Evolutionary conservation across 1,140 invertebrate species (phyloP).

Genomic region (Rhagoletis pomonella): DNA sequence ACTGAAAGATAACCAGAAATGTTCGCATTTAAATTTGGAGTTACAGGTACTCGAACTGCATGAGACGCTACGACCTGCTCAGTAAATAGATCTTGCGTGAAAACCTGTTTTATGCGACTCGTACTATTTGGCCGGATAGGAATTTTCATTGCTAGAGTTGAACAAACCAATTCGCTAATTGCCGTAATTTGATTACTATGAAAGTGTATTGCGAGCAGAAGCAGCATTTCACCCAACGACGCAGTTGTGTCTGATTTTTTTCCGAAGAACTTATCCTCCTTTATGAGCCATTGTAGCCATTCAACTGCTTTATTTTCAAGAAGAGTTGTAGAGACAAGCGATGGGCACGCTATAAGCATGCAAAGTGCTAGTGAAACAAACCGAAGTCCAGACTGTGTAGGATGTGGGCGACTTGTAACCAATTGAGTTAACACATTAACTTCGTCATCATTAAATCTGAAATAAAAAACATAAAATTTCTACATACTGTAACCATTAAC

Average conservation of each 20-base stretch:
- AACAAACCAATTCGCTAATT: conserved; percentile 94
- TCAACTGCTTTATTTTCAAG: conserved; percentile 93
- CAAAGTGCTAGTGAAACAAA: conserved; percentile 95
- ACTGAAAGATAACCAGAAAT: conserved; percentile 95
- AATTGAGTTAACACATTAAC: conserved; percentile 87
- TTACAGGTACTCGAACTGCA: conserved; percentile 96
- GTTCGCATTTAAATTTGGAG: conserved; percentile 89
- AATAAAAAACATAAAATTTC: conserved; percentile 56
- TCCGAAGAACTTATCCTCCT: conserved; percentile 91
- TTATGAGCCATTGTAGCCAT: conserved; percentile 95
- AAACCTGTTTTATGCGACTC: conserved; percentile 93
- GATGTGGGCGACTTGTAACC: conserved; percentile 92
- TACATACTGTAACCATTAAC: too few relatives aligned
- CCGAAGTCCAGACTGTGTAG: conserved; percentile 90
- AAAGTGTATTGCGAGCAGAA: conserved; percentile 97
- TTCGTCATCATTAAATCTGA: conserved; percentile 94
- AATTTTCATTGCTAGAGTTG: conserved; percentile 96
- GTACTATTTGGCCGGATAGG: conserved; percentile 93
- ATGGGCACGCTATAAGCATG: conserved; percentile 95
- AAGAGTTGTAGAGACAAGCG: conserved; percentile 84
- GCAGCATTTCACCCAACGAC: conserved; percentile 96
- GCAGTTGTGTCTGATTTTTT: conserved; percentile 85
- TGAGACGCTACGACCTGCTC: conserved; percentile 97
- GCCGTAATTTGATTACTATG: conserved; percentile 94
- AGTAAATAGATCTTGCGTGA: conserved; percentile 97